These are phyloP conservation scores for Regulus satrapa DNA, from an alignment of 2,113 vertebrate species.

Conservation along the genomic window DNA sequence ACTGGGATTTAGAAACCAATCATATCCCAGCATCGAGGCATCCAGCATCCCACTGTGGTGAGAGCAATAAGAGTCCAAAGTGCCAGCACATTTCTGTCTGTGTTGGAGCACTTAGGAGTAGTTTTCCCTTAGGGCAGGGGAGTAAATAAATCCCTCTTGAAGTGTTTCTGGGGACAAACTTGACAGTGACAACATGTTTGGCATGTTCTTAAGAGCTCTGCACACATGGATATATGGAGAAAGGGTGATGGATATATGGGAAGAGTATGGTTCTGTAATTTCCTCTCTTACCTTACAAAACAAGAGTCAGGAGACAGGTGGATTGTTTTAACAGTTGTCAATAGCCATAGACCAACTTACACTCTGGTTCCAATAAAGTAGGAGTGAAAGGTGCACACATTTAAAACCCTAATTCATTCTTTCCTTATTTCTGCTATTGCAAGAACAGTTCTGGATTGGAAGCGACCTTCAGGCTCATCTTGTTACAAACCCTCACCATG, in stretches of 20 bases:
- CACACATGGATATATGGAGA: fast-evolving
- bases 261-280: not conserved
- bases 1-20: conserved; percentile 74
- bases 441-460: not conserved
- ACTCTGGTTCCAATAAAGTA: not conserved
- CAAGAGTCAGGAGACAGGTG: too few relatives aligned
- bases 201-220: not conserved
- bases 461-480: not conserved
- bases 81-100: conserved; percentile 52
- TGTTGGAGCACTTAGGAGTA: conserved; percentile 6
- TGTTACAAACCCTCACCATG: not conserved
- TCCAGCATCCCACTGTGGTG: conserved; percentile 36
- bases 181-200: conserved; percentile 13
- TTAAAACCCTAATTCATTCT: not conserved
- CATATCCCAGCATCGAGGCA: conserved; percentile 37
- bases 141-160: conserved; percentile 33
- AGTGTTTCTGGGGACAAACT: conserved; percentile 29
- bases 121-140: conserved; percentile 47
- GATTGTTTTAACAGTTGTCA: not conserved
- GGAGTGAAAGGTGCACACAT: not conserved
- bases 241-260: not conserved
- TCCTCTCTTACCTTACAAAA: not conserved
- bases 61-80: conserved; percentile 61
- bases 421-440: not conserved
- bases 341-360: not conserved